Base-by-base conservation (phyloP, 2,797 vertebrate genomes). In the Stomatorhinus walkeri region DNA sequence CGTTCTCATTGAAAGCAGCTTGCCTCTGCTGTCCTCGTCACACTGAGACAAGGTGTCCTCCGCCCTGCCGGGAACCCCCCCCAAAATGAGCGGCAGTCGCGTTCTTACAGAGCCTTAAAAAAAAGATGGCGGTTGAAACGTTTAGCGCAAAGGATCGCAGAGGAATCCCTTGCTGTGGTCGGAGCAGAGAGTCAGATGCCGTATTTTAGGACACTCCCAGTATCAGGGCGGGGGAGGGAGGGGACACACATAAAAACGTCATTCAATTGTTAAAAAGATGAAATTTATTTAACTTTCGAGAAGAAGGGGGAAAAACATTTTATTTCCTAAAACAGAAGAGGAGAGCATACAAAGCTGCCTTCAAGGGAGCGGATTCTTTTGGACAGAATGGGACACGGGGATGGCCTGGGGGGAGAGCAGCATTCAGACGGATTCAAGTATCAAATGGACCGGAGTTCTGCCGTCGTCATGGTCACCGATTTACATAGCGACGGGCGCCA, bases 361-460 rank as follows among this genome's bases (percentile, higher is more conserved):
- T 91, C 90, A 91, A 86, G 61, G 87, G 89, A 91, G 86, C 85
- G 48, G 90, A 85, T 89, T 54, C 85, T 32, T 91, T 89, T 84
- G 54, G 89, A 93, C 91, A 93, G 87, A 92, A 91, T 1, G 93
- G 94, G 92, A 92, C 92, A 94, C 43, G 2, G 64, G 54, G 10
- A 14, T 2, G 28, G 64, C 81, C 93, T 7, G 72, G 72, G 92
- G 89, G 91, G 64, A 59, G 56, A 59, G 89, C 54, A 40, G 0
- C 49, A 91, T 89, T 93, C 88, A 92, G 90, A 59, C 43, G 92
- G 88, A 91, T 94, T 94, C 93, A 95, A 96, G 94, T 94, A 94
- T 92, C 91, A 92, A 89, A 48, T 43, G 72, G 2, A 85, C 5
- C 2, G 68, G 79, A 64, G 76, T 43, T 28, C 89, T 7, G 48